Conservation (phyloP, 2,797 vertebrate species). For the Apogon hyalosoma region DNA sequence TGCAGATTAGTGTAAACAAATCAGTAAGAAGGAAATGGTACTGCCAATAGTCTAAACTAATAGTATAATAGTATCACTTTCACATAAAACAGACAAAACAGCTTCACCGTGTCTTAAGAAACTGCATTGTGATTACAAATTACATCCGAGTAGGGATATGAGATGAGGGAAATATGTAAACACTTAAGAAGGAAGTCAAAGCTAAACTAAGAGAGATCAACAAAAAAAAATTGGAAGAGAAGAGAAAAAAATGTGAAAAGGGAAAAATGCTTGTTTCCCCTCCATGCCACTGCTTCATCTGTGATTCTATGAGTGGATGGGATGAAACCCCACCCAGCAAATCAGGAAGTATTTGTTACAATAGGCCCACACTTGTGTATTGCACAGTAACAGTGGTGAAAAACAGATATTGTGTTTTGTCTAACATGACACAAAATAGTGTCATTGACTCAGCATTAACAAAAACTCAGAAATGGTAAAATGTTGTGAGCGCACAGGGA, state of each 20-base stretch:
- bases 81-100: not conserved
- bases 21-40: slow-evolving; percentile 25
- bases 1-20: slow-evolving; percentile 27
- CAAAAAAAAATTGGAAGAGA: not conserved
- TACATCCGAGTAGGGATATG: not conserved
- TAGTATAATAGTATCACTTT: too few relatives aligned
- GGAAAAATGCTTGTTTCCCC: not conserved
- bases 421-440: slow-evolving; percentile 6
- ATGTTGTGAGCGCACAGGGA: slow-evolving; percentile 3
- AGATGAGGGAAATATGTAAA: not conserved
- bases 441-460: too few relatives aligned
- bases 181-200: slow-evolving; percentile 1
- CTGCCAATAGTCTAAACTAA: slow-evolving; percentile 6
- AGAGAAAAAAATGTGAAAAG: not conserved
- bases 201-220: not conserved
- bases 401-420: slow-evolving; percentile 10
- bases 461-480: not conserved
- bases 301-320: slow-evolving; percentile 13
- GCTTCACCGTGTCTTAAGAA: not conserved
- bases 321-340: slow-evolving; percentile 31
- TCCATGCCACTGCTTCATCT: slow-evolving; percentile 20
- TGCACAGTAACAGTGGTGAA: slow-evolving; percentile 9
- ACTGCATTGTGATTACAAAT: not conserved
- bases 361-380: slow-evolving; percentile 17
- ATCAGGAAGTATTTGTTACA: slow-evolving; percentile 21